Base-by-base conservation (phyloP, 2,797 vertebrate genomes). In the Rhinoraja longicauda region DNA sequence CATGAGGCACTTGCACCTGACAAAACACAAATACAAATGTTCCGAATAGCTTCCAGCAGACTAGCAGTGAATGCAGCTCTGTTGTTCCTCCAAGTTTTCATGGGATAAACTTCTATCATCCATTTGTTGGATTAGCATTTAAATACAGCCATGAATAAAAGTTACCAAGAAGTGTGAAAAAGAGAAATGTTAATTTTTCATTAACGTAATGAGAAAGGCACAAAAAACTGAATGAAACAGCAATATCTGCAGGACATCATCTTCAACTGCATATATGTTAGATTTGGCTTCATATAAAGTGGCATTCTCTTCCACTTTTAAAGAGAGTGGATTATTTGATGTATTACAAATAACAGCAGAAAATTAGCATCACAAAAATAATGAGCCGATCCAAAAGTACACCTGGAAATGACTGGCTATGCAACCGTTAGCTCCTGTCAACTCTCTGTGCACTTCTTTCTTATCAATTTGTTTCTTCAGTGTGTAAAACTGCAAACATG, bases 11-110 rank as follows among this genome's bases (percentile, higher is more conserved):
- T 94, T 94, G 94, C 97, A 98, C 97, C 97, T 98, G 97, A 96
- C 96, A 96, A 96, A 98, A 98, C 96, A 97, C 93, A 94, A 95
- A 95, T 95, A 96, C 93, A 93, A 94, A 94, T 94, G 94, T 95
- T 95, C 96, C 94, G 95, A 95, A 96, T 92, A 93, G 95, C 96
- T 96, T 96, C 96, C 96, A 94, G 94, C 94, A 95, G 94, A 94
- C 96, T 95, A 95, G 84, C 94, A 96, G 95, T 93, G 67, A 95
- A 95, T 94, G 94, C 93, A 93, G 93, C 93, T 93, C 94, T 96
- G 96, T 95, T 96, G 90, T 57, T 94, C 93, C 53, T 94, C 96
- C 96, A 97, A 94, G 72, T 93, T 53, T 94, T 94, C 95, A 94
- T 94, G 95, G 82, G 94, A 93, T 95, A 93, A 95, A 94, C 94